Percentiles rank a stretch among this genome's conserved stretches.
These are phyloP conservation scores for Mustela lutreola DNA, from an alignment of 2,113 vertebrate species.

Conservation along the genomic window DNA sequence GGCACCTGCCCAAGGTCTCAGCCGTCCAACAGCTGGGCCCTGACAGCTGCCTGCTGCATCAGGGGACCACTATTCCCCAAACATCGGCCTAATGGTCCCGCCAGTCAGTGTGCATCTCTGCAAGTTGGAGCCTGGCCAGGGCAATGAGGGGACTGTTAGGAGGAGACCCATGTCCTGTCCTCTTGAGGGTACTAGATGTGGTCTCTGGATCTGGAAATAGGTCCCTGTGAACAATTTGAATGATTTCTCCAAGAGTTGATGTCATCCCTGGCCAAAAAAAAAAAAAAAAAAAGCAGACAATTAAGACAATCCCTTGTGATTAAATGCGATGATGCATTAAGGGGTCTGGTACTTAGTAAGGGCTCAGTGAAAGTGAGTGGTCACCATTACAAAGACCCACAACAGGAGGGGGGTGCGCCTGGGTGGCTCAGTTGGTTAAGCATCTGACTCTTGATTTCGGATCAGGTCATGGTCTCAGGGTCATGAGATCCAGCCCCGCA, in stretches of 20 bases:
- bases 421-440: background rate
- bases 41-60: conserved; percentile 89
- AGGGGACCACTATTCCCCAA: conserved; percentile 72
- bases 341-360: background rate
- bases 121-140: background rate
- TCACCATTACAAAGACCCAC: background rate
- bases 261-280: background rate
- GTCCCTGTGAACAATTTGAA: background rate
- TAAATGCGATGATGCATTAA: background rate
- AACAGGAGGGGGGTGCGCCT: background rate
- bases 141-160: accelerated
- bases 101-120: background rate
- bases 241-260: background rate
- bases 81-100: accelerated
- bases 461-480: background rate
- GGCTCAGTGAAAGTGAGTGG: background rate
- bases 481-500: background rate
- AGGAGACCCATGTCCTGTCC: background rate
- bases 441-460: background rate
- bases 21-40: conserved; percentile 84
- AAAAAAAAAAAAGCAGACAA: background rate
- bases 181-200: background rate
- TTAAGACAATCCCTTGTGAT: background rate
- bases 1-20: conserved; percentile 87
- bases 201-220: background rate